These are phyloP conservation scores for Muscina levida DNA, from an alignment of 2,888 invertebrate species.

Conservation along the genomic window DNA sequence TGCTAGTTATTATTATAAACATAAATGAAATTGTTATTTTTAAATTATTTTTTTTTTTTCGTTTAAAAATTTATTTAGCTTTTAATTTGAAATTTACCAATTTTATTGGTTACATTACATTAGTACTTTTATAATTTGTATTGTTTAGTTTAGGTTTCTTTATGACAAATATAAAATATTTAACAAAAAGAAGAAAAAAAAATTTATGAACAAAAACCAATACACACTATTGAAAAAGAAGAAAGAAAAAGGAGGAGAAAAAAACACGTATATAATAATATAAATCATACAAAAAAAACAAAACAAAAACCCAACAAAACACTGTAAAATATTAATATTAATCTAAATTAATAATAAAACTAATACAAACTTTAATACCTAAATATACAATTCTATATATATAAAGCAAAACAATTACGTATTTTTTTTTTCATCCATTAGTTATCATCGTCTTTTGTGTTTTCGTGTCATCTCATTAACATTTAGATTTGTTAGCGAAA, in stretches of 20 bases:
- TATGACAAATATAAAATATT: constrained; percentile 57
- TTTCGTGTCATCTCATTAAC: too few relatives aligned
- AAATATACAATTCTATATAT: constrained; percentile 66
- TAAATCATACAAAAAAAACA: not conserved
- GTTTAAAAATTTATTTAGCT: not conserved
- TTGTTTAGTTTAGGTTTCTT: constrained; percentile 38
- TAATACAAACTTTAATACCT: constrained; percentile 64
- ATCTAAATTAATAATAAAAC: constrained; percentile 63
- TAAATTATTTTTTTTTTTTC: constrained; percentile 35
- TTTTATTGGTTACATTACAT: constrained; percentile 31
- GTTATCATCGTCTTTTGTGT: too few relatives aligned
- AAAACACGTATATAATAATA: constrained; percentile 37
- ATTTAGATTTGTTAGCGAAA: too few relatives aligned
- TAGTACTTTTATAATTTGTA: constrained; percentile 24
- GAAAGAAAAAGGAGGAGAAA: constrained; percentile 39
- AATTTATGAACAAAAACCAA: constrained; percentile 47
- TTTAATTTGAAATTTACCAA: constrained; percentile 17
- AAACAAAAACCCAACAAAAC: constrained; percentile 42
- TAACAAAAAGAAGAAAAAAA: constrained; percentile 38
- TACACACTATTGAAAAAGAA: too few relatives aligned
- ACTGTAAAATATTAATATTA: constrained; percentile 61
- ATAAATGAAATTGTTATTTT: not conserved
- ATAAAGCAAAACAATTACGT: constrained; percentile 56
- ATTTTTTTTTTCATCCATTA: too few relatives aligned
- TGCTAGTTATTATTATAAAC: not conserved